Evolutionary conservation across 2,113 vertebrate genomes (phyloP), one percentile per base, ranked within the genome.

Genomic region (Ploceus nigricollis): DNA sequence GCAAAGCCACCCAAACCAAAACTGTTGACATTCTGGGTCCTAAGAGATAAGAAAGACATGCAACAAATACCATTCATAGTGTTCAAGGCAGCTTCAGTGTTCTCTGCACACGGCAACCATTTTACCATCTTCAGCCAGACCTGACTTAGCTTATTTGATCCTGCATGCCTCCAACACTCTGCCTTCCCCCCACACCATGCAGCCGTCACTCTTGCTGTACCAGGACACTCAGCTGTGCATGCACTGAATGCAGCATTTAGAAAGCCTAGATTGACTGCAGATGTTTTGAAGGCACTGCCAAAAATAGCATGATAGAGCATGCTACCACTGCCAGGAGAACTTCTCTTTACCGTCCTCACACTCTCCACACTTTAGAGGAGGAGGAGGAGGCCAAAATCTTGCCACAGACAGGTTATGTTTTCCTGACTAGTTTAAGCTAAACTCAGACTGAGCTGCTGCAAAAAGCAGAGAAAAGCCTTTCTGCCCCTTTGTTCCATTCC

Each of bases 271-370:
- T 11, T 58, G 58, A 80, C 66, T 35, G 71, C 85, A 95, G 78
- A 95, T 82, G 75, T 95, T 95, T 90, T 79, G 54, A 70, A 92
- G 66, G 45, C 48, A 72, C 37, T 82, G 90, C 92, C 95, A 80
- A 93, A 94, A 82, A 48, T 8, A 95, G 75, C 27, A 1, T 12
- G 66, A 72, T 7, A 18, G 87, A 91, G 70, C 14, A 2, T 61
- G 85, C 58, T 70, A 76, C 25, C 16, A 71, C 33, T 72, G 85
- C 75, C 85, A 82, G 82, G 48, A 85, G 48, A 90, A 56, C n/a
- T 54, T 27, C 53, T 70, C 84, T 72, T 79, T n/a, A 57, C 44
- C 8, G 6, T 61, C 82, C 63, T 24, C 61, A 0, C 0, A 0
- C n/a, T 60, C 48, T 35, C 66, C 15, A 54, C n/a, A 24, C 65